phyloP scores from a whole-genome alignment of 2,888 invertebrate species.

The Choreutis nemorana region DNA sequence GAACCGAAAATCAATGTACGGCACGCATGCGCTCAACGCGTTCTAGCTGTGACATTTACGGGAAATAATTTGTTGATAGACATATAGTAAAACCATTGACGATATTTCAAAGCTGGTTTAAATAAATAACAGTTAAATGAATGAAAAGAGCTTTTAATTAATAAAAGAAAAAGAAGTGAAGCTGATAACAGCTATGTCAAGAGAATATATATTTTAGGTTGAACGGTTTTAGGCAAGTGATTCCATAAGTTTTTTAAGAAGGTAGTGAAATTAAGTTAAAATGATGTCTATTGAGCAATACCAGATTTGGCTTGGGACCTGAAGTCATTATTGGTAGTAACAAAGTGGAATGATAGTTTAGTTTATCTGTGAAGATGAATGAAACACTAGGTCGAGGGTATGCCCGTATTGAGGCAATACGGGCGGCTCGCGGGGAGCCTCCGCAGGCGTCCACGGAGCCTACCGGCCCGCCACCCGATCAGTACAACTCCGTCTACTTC shows the following conservation, averaged over 20 bases:
- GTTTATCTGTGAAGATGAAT: constrained; percentile 70
- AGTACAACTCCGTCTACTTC: constrained; percentile 75
- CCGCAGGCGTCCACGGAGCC: constrained; percentile 39
- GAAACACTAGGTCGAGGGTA: constrained; percentile 73
- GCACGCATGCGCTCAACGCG: no score
- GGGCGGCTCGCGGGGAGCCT: constrained; percentile 60
- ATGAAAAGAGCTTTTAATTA: constrained; percentile 4
- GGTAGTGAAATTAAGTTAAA: constrained; percentile 5
- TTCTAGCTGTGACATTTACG: no score
- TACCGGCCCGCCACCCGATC: constrained; percentile 73
- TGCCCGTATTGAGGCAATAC: constrained; percentile 67
- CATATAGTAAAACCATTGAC: no score
- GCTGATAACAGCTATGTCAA: not conserved
- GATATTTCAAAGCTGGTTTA: constrained; percentile 1
- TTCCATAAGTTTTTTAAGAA: not conserved
- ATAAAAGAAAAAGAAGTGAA: constrained; percentile 1
- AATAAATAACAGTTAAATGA: constrained; percentile 1
- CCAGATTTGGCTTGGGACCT: constrained; percentile 7
- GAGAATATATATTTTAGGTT: constrained; percentile 8
- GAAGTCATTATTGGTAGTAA: not conserved
- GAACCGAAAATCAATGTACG: no score
- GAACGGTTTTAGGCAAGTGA: not conserved
- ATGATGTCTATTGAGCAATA: constrained; percentile 4
- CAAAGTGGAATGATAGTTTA: not conserved
- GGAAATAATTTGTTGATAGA: no score